Percentiles rank a stretch among this genome's conserved stretches.
Evolutionary conservation across 2,888 invertebrate species (phyloP).

Genomic region (Octonoba sinensis): DNA sequence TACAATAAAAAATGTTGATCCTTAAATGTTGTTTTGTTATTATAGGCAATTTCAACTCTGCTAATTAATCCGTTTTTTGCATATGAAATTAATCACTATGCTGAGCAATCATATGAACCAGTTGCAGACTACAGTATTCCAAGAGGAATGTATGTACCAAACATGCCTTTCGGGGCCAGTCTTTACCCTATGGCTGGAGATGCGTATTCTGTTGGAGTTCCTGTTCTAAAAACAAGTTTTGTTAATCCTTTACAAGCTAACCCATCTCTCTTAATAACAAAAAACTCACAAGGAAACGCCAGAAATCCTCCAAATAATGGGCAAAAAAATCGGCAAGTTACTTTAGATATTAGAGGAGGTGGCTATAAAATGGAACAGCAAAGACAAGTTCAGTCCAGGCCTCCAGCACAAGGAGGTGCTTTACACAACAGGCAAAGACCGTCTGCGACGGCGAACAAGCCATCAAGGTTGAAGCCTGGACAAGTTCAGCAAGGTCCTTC

Average conservation of each 20-base stretch:
- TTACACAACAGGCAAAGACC: constrained; percentile 8
- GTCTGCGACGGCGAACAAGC: constrained; percentile 4
- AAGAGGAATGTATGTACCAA: constrained; percentile 45
- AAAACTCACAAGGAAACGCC: constrained; percentile 7
- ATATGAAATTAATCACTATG: not conserved
- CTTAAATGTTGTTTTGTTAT: no score
- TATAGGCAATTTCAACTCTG: no score
- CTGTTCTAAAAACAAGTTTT: constrained; percentile 34
- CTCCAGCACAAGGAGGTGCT: constrained; percentile 24
- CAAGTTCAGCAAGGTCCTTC: constrained; percentile 30
- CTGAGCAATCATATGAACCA: constrained; percentile 36
- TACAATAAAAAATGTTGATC: no score
- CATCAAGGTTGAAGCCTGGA: constrained; percentile 10
- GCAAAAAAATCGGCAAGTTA: constrained; percentile 33
- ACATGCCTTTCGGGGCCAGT: constrained; percentile 23
- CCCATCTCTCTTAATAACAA: not conserved
- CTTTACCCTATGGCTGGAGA: constrained; percentile 33
- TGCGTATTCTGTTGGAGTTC: constrained; percentile 28
- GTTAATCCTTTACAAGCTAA: constrained; percentile 28
- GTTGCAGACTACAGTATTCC: constrained; percentile 38
- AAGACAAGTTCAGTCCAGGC: constrained; percentile 26
- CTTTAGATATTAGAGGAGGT: constrained; percentile 52
- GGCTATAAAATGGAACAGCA: constrained; percentile 51
- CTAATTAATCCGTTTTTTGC: no score
- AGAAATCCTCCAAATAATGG: constrained; percentile 5